A percentile compares a stretch with the other conserved stretches of the same genome.
These are phyloP conservation scores for Ooceraea biroi DNA, from an alignment of 1,140 invertebrate genomes.

Conservation along the genomic window DNA sequence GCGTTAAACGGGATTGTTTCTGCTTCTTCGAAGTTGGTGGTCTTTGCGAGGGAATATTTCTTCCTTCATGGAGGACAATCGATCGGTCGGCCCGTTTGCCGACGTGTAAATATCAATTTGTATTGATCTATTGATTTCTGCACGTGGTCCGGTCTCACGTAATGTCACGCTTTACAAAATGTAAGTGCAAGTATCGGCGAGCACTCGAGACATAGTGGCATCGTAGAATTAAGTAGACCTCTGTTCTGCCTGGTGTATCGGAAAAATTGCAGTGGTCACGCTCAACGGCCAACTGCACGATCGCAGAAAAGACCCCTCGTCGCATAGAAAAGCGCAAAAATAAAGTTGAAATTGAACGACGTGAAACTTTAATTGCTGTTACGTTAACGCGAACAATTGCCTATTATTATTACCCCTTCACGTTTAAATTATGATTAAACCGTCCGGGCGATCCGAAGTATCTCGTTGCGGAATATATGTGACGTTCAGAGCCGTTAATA, in stretches of 20 bases:
- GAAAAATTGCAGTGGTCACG: background rate
- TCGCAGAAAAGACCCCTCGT: background rate
- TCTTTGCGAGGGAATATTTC: background rate
- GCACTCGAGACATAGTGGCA: background rate
- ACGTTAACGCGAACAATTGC: slow-evolving; percentile 20
- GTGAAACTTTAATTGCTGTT: slow-evolving; percentile 5
- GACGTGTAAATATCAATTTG: slow-evolving; percentile 51
- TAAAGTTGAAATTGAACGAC: background rate
- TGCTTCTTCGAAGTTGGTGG: background rate
- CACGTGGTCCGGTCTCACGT: background rate
- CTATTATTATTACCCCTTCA: slow-evolving; percentile 30
- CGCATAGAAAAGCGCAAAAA: slow-evolving; percentile 13
- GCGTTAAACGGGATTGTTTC: no score
- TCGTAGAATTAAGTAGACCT: slow-evolving; percentile 21
- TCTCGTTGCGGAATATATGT: slow-evolving; percentile 35
- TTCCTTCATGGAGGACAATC: background rate
- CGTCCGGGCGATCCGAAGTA: background rate
- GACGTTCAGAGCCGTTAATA: slow-evolving; percentile 53
- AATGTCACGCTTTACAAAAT: slow-evolving; percentile 44
- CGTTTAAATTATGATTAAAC: slow-evolving; percentile 40
- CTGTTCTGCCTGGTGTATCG: background rate
- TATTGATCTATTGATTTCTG: slow-evolving; percentile 48
- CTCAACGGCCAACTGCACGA: background rate
- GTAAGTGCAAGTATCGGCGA: slow-evolving; percentile 31
- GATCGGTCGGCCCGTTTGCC: slow-evolving; percentile 24